Evolutionary conservation across 2,888 invertebrate genomes (phyloP).

Genomic region (Dione vanillae): DNA sequence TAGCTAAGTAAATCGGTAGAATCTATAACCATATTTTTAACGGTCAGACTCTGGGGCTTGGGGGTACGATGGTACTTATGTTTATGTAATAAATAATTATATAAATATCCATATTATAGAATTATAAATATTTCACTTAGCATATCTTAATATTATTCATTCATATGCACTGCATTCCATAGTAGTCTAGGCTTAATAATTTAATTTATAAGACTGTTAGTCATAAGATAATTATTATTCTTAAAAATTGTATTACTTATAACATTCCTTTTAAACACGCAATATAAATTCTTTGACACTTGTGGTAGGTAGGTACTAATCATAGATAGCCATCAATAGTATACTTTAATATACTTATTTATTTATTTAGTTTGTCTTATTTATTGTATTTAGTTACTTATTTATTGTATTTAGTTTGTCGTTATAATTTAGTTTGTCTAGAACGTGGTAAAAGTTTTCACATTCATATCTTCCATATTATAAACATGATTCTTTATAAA

Average conservation of each 20-base stretch:
- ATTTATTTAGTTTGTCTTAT: not conserved
- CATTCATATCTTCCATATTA: not conserved
- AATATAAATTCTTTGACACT: constrained; percentile 1
- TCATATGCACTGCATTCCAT: no score
- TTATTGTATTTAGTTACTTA: no score
- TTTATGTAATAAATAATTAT: no score
- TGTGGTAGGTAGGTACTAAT: constrained; percentile 1
- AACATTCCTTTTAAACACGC: constrained; percentile 7
- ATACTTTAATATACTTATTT: not conserved
- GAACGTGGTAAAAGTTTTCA: not conserved
- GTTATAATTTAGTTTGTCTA: not conserved
- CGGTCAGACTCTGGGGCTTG: no score
- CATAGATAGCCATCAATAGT: not conserved
- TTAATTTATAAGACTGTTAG: not conserved
- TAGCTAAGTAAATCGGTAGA: no score
- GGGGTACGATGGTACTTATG: no score
- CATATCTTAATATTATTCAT: no score
- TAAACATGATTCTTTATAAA: not conserved
- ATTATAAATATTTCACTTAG: no score
- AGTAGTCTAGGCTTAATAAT: not conserved
- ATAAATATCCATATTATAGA: no score
- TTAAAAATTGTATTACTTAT: constrained; percentile 1
- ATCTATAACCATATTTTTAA: no score
- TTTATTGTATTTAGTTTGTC: not conserved
- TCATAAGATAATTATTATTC: constrained; percentile 5